Base-by-base conservation (phyloP, 2,888 invertebrate species). In the Drosophila multiciliata region DNA sequence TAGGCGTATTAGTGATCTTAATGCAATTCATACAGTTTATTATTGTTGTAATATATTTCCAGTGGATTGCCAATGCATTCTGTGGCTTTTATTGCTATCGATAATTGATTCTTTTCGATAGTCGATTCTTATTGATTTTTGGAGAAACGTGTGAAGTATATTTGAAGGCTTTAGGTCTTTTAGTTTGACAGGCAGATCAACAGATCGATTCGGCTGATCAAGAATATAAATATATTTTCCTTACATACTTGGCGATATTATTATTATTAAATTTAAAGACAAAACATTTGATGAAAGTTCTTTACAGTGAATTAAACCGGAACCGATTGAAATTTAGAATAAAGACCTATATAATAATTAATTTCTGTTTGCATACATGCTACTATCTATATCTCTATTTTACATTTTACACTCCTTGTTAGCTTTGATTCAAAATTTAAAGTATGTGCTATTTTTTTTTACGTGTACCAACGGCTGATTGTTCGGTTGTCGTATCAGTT, bases 401-500 rank as follows among this genome's bases (percentile, higher is more conserved):
- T 9, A 4, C 26, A 15, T 26, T 26, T 26, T 48, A 48, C 8
- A 9, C 17, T 49, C 26, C 23, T 48, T 4, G 26, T 17, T 6
- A 5, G 26, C 17, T 1, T 17, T 26, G 26, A 17, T 42, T 20
- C 8, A 38, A 38, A 38, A 17, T 17, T 20, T 8, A 1, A 26
- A 26, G 5, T 49, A 2, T 1, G 17, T 9, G 2, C 5, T 9
- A 35, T 12, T 48, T 26, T 26, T 49, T 49, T 26, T 17, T 2
- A 23, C 23, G 36, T 33, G 29, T 35, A 8, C 33, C 26, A 45
- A 20, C 20, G 7, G 1, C 6, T 45, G 12, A 73, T 73, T 74
- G 59, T 42, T 33, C 48, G 26, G 20, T 45, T 20, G 17, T 50
- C 49, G 42, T 73, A 66, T 66, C 70, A 74, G 66, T 69, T 79